Percentiles rank a stretch among this genome's conserved stretches.
Conservation (phyloP, 2,113 vertebrate genomes). For the Halichoerus grypus region DNA sequence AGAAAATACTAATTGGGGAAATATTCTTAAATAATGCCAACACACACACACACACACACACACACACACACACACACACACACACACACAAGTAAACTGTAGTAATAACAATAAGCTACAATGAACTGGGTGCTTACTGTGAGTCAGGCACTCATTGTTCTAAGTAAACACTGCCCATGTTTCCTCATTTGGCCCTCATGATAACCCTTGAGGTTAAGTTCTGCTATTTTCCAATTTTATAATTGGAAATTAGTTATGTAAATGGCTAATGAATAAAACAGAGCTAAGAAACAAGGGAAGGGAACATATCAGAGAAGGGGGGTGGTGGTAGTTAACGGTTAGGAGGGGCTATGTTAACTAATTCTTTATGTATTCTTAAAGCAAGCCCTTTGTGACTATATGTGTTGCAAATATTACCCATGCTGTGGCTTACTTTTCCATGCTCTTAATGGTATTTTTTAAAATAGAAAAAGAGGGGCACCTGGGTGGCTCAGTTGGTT, state of each 20-base stretch:
- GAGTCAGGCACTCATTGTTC: neutral
- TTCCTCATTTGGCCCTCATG: neutral
- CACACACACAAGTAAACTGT: neutral
- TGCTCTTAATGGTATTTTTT: neutral
- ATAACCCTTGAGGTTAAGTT: neutral
- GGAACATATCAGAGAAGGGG: neutral
- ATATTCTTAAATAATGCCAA: neutral
- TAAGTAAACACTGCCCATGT: neutral
- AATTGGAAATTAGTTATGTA: neutral
- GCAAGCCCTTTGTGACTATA: neutral
- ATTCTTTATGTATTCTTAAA: neutral
- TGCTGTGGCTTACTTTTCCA: neutral
- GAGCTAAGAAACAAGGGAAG: neutral
- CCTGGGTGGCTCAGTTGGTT: neutral
- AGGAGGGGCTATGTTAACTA: neutral
- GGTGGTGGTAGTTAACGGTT: neutral
- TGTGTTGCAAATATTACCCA: neutral
- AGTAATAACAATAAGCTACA: neutral
- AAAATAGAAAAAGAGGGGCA: neutral
- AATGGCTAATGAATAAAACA: conserved; percentile 11
- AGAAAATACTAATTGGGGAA: neutral
- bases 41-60: neutral
- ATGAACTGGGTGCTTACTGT: neutral
- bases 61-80: neutral
- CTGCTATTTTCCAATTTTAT: neutral